A percentile compares a stretch with the other conserved stretches of the same genome.
These are phyloP conservation scores for Dendrolimus punctatus DNA, from an alignment of 1,140 invertebrate genomes.

Conservation along the genomic window DNA sequence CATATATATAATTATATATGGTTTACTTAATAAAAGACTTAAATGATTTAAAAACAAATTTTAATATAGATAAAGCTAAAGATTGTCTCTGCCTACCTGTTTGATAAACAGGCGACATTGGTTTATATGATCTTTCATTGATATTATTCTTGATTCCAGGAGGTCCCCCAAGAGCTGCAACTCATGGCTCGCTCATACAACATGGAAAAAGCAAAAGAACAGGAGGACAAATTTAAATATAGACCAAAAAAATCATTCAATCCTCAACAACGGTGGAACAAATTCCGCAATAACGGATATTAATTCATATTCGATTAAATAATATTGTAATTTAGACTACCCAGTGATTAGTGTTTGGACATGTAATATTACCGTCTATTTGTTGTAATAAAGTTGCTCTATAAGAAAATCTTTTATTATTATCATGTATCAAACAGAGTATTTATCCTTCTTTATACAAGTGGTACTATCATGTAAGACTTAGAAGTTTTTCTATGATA, in stretches of 20 bases:
- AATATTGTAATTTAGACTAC: background rate
- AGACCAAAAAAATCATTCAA: constrained; percentile 20
- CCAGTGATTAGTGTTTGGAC: background rate
- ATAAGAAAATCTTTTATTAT: too few relatives aligned
- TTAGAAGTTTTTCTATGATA: too few relatives aligned
- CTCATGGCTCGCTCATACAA: constrained; percentile 23
- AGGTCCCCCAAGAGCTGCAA: constrained; percentile 38
- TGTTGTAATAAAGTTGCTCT: background rate
- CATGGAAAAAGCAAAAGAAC: constrained; percentile 19
- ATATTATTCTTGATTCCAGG: constrained; percentile 25
- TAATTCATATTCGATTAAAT: constrained; percentile 7
- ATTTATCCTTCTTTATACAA: too few relatives aligned
- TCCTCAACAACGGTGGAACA: constrained; percentile 28
- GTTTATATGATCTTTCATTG: too few relatives aligned
- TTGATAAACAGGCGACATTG: too few relatives aligned
- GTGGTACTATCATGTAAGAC: too few relatives aligned
- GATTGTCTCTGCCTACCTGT: too few relatives aligned
- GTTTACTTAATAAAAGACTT: too few relatives aligned
- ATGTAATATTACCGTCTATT: background rate
- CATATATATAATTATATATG: too few relatives aligned
- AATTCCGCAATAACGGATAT: constrained; percentile 21
- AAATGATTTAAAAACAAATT: too few relatives aligned
- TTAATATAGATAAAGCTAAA: too few relatives aligned
- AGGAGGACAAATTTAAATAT: constrained; percentile 23
- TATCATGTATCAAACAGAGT: too few relatives aligned